Base-by-base conservation (phyloP, 1,140 invertebrate species). In the Drosophila novamexicana region DNA sequence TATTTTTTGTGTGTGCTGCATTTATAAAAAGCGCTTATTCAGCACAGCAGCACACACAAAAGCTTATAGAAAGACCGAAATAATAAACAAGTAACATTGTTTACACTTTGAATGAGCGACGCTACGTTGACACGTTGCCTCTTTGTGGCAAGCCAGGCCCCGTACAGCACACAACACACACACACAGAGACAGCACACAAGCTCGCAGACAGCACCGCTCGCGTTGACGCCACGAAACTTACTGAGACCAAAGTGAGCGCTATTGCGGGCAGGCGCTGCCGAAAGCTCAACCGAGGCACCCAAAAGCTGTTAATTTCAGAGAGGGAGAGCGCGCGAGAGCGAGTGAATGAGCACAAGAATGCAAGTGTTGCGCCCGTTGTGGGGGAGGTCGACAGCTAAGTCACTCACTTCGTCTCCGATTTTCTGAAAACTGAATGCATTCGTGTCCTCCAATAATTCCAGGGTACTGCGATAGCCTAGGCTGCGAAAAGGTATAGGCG, bases 71-170 rank as follows among this genome's bases (percentile, higher is more conserved):
- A 71, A 58, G 40, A 22, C 45, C 22, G 36, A 49, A 66, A 54
- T 72, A 66, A 75, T 77, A 83, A 81, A 67, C 54, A 68, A 63
- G 49, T 65, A 84, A 71, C 63, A 84, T 88, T 88, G 84, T 90
- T 88, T 88, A 88, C 85, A 89, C 77, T 88, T 75, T 77, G 64
- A 52, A 42, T 68, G 71, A 70, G 42, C 45, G 68, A 66, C 61
- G 64, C 77, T 53, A 69, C 49, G 80, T 81, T 88, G 84, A 88
- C 83, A 88, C 83, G 83, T 88, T 83, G 83, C 84, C 83, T 73
- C 81, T 74, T 70, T 80, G 70, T 85, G 69, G 81, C 77, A 68
- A 66, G 68, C 81, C 79, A 56, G 59, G 77, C 62, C 65, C 71
- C 57, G 52, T 52, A 50, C 40, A 67, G 57, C 47, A 45, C 47